Conservation (phyloP, 2,797 vertebrate genomes). For the Amazona finschi region DNA sequence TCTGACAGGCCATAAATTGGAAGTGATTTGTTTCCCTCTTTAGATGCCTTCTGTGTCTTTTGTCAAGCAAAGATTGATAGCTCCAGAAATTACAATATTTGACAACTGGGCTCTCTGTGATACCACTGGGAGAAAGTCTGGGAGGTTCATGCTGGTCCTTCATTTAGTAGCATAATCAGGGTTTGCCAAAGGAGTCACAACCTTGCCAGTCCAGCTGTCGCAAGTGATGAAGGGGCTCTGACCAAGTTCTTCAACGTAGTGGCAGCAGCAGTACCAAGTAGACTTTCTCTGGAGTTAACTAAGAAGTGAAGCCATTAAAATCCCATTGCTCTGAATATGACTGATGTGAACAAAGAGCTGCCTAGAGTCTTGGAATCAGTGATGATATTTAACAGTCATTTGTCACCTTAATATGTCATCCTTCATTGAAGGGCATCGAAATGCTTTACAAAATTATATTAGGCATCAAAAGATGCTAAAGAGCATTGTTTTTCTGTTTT, state of each 20-base stretch:
- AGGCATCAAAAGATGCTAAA: background rate
- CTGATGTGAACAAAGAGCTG: background rate
- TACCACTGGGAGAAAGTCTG: background rate
- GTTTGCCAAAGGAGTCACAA: background rate
- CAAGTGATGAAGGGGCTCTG: background rate
- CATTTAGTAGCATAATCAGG: background rate
- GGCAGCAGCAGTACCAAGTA: background rate
- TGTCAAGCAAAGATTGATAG: background rate
- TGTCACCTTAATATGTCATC: background rate
- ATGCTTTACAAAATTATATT: background rate
- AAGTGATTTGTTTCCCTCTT: background rate
- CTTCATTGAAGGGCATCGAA: background rate
- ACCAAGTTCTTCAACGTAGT: background rate
- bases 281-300: background rate
- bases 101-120: background rate
- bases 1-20: background rate
- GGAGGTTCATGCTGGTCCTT: background rate
- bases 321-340: background rate
- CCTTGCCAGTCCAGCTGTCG: background rate
- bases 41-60: background rate
- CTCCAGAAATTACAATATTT: background rate
- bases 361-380: background rate
- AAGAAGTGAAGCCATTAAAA: background rate
- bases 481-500: background rate
- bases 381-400: background rate